Percentiles rank a stretch among this genome's conserved stretches.
These are phyloP conservation scores for Nesometra sesokonis DNA, from an alignment of 35 echinoderm and acorn worm species.

Conservation along the genomic window DNA sequence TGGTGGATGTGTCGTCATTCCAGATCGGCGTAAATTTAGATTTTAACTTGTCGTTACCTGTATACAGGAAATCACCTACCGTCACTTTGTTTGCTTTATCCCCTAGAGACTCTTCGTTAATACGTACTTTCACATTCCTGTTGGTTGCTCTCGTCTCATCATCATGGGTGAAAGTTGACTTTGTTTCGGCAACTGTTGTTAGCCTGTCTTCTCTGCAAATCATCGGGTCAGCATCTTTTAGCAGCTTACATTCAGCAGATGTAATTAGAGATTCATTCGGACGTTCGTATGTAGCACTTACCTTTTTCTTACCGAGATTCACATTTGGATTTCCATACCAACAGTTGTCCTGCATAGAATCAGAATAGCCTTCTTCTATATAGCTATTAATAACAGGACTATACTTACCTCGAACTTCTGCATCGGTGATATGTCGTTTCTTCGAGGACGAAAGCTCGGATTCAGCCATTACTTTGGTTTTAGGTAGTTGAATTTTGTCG, in stretches of 20 bases:
- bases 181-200: conserved; percentile 27
- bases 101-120: no score
- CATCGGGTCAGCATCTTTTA: conserved; percentile 42
- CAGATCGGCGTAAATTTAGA: no score
- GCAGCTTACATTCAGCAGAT: not conserved
- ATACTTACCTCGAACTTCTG: conserved; percentile 23
- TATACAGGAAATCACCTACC: no score
- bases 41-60: no score
- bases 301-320: conserved; percentile 32
- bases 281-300: conserved; percentile 6
- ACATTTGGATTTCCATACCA: not conserved
- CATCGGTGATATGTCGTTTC: not conserved
- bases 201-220: conserved; percentile 19
- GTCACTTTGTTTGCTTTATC: no score
- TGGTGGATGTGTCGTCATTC: no score
- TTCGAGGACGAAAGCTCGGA: not conserved
- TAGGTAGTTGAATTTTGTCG: not conserved
- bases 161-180: conserved; percentile 47
- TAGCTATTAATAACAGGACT: conserved; percentile 20
- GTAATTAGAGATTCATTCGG: not conserved
- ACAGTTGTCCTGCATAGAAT: not conserved
- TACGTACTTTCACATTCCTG: no score
- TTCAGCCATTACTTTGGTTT: not conserved
- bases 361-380: conserved; percentile 33
- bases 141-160: no score